Conservation (phyloP, 2,113 vertebrate genomes). For the Tachuris rubrigastra region DNA sequence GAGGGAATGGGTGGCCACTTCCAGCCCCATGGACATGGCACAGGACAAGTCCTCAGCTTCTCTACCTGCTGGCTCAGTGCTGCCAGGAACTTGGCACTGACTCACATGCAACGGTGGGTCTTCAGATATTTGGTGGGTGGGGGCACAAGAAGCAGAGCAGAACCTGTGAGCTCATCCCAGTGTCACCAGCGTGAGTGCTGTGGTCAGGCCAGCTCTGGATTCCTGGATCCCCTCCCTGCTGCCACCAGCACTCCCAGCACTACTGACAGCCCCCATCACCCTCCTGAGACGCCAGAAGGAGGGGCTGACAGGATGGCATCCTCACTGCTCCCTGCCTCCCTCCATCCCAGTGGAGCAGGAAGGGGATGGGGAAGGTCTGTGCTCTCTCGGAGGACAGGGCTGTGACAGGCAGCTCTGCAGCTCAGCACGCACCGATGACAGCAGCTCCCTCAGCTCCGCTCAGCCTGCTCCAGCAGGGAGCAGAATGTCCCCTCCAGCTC, state of each 20-base stretch:
- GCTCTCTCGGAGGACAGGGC: neutral
- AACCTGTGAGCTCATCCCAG: neutral
- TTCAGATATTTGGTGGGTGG: neutral
- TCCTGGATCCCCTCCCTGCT: fast-evolving
- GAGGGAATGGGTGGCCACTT: neutral
- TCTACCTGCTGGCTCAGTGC: neutral
- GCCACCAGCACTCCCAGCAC: neutral
- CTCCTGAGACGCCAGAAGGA: neutral
- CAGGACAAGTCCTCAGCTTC: neutral
- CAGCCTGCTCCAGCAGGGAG: neutral
- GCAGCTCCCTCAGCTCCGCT: neutral
- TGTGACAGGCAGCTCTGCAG: neutral
- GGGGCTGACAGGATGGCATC: neutral
- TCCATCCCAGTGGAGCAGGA: fast-evolving
- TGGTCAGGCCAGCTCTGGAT: fast-evolving
- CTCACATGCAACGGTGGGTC: neutral
- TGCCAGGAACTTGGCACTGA: neutral
- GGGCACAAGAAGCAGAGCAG: neutral
- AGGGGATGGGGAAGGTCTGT: neutral
- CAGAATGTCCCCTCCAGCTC: neutral
- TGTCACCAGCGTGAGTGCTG: neutral
- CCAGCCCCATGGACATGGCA: neutral
- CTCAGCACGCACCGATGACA: fast-evolving
- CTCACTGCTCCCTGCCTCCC: neutral
- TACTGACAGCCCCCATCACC: neutral